Conservation (phyloP, 2,888 invertebrate species). For the Hypomecis punctinalis region DNA sequence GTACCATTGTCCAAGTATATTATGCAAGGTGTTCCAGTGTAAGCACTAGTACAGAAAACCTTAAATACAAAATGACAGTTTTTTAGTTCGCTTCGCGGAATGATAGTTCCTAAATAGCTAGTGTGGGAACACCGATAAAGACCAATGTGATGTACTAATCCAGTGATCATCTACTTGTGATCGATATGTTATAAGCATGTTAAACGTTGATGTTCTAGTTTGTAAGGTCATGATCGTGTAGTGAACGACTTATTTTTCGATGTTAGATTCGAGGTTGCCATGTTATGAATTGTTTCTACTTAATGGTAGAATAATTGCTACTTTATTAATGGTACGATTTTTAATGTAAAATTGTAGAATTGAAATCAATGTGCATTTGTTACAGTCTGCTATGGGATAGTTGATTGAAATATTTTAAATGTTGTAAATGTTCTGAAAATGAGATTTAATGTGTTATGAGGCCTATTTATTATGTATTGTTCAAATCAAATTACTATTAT, state of each 20-base stretch:
- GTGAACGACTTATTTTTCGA: slow-evolving; percentile 54
- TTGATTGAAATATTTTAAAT: slow-evolving; percentile 60
- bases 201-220: slow-evolving; percentile 50
- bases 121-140: slow-evolving; percentile 16
- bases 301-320: slow-evolving; percentile 20
- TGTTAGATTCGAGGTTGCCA: slow-evolving; percentile 67
- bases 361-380: slow-evolving; percentile 73
- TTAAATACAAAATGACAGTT: too few species aligned
- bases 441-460: slow-evolving; percentile 39
- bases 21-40: background rate
- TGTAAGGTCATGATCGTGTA: slow-evolving; percentile 37
- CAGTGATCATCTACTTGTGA: slow-evolving; percentile 70
- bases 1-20: background rate
- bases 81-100: background rate
- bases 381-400: slow-evolving; percentile 54
- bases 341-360: slow-evolving; percentile 59
- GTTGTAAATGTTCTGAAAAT: slow-evolving; percentile 44
- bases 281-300: slow-evolving; percentile 60
- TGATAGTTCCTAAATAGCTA: background rate
- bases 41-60: too few species aligned
- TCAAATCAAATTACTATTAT: slow-evolving; percentile 44
- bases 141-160: slow-evolving; percentile 44
- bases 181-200: slow-evolving; percentile 46
- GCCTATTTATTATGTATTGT: slow-evolving; percentile 63
- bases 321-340: slow-evolving; percentile 46